Evolutionary conservation across 2,888 invertebrate species (phyloP), one percentile per base, ranked within the genome.

Genomic region (Folsomia candida): DNA sequence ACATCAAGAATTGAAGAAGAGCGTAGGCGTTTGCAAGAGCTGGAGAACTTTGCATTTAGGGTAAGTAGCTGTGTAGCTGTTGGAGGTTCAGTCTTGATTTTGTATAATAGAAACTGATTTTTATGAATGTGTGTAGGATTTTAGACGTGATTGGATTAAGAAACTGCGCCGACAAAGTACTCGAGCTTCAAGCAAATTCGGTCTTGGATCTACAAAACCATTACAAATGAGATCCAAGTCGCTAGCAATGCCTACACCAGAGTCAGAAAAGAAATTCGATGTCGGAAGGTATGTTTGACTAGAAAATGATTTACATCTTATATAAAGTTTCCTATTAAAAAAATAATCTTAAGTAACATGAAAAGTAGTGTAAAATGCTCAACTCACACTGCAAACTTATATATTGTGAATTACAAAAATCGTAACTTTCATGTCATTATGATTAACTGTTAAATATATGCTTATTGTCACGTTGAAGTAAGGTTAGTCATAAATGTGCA

Each of bases 41-140:
- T 97, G 47, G 97, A 99, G 85, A 91, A 94, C 11, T 88, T 96
- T 81, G 92, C 96, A 68, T 98, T 96, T 82, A 93, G 94, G 83
- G 95, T 77, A 51, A 29, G 58, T 25, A 18, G 22, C 11, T 26
- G 22, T n/a, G n/a, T n/a, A n/a, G n/a, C n/a, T n/a, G n/a, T n/a
- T n/a, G n/a, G n/a, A n/a, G n/a, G n/a, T n/a, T n/a, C n/a, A n/a
- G n/a, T n/a, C n/a, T n/a, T n/a, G n/a, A 27, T 11, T 58, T 20
- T 26, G 18, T 57, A 18, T 6, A 9, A 51, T 58, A 11, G 22
- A 65, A 27, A 18, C 4, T 65, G 6, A 11, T 57, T 22, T 57
- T 57, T n/a, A n/a, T 26, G 18, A 9, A 20, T 64, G 51, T 51
- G 47, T 22, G 22, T 37, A 77, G 74, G 85, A 84, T 78, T 85